Conservation (phyloP, 92 coral and sea anemone genomes). For the Zoanthus solanderi region DNA sequence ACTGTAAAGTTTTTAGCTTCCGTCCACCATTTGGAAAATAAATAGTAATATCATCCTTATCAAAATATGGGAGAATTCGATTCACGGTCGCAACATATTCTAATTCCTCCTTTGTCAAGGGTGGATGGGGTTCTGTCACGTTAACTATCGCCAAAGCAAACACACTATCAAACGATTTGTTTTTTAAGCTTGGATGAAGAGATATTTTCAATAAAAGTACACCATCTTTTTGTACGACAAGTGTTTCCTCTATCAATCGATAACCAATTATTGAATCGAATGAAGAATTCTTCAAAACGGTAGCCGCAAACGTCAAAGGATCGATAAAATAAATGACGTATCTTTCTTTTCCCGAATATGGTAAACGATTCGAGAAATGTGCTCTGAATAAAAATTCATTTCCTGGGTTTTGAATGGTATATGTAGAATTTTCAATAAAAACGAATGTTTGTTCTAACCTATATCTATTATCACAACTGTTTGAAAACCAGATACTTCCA, state of each 20-base stretch:
- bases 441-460: not conserved
- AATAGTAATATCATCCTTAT: not conserved
- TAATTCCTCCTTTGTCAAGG: not conserved
- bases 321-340: not conserved
- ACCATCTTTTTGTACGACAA: not conserved
- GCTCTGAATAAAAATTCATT: not conserved
- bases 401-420: not conserved
- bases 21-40: not conserved
- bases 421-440: not conserved
- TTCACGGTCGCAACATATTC: not conserved
- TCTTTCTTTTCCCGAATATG: not conserved
- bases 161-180: not conserved
- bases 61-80: not conserved
- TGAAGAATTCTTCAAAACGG: not conserved
- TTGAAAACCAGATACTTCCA: not conserved
- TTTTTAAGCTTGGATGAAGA: not conserved
- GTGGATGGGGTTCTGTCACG: not conserved
- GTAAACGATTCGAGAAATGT: too few relatives aligned
- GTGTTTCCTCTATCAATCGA: not conserved
- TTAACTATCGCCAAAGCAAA: not conserved
- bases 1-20: not conserved
- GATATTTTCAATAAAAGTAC: not conserved
- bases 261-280: not conserved
- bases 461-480: not conserved
- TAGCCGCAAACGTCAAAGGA: not conserved